These are phyloP conservation scores for Enteromius radiatus DNA, from an alignment of 2,797 vertebrate species.

Conservation along the genomic window DNA sequence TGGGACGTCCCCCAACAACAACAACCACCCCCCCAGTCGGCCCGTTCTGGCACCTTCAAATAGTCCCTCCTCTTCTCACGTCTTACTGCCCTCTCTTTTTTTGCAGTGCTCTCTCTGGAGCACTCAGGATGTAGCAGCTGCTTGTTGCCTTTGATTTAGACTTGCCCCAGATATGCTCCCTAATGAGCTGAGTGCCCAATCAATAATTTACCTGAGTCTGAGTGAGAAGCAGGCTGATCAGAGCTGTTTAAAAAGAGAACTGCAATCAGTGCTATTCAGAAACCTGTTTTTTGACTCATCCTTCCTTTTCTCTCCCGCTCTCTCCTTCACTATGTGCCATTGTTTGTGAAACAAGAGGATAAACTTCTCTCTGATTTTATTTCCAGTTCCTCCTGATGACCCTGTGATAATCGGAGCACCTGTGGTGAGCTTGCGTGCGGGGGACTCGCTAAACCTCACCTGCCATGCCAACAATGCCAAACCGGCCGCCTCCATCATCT, in stretches of 20 bases:
- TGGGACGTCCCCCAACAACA: slow-evolving; percentile 41
- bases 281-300: slow-evolving; percentile 52
- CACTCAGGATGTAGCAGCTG: slow-evolving; percentile 76
- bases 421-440: slow-evolving; percentile 91
- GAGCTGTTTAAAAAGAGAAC: slow-evolving; percentile 72
- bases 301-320: slow-evolving; percentile 13
- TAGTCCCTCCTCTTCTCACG: slow-evolving; percentile 6
- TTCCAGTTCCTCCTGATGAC: slow-evolving; percentile 92
- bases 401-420: slow-evolving; percentile 93
- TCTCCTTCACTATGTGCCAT: slow-evolving; percentile 41
- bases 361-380: slow-evolving; percentile 44
- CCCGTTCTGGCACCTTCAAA: slow-evolving; percentile 20
- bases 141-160: slow-evolving; percentile 83
- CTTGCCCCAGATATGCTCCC: slow-evolving; percentile 81
- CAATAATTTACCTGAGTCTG: slow-evolving; percentile 85
- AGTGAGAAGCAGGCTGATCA: slow-evolving; percentile 74
- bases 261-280: slow-evolving; percentile 77
- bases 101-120: slow-evolving; percentile 47
- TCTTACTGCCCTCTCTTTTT: slow-evolving; percentile 50
- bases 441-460: slow-evolving; percentile 94
- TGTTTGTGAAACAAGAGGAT: slow-evolving; percentile 50
- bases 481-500: slow-evolving; percentile 95
- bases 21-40: slow-evolving; percentile 15
- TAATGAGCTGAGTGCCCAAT: slow-evolving; percentile 86
- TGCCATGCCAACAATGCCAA: slow-evolving; percentile 97